phyloP scores from a whole-genome alignment of 2,888 invertebrate genomes.

The Lydus trimaculatus region DNA sequence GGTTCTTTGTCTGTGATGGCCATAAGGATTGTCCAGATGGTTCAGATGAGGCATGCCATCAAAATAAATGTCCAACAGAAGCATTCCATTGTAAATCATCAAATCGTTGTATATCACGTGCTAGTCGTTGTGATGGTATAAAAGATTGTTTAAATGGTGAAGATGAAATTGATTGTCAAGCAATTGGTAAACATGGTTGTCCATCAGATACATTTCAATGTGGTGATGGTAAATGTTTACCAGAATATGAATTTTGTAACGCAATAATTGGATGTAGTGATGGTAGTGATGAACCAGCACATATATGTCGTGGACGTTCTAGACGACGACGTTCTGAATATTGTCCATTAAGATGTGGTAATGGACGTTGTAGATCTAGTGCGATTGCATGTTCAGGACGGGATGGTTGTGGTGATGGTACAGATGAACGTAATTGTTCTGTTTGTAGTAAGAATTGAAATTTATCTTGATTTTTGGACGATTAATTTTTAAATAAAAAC shows the following conservation, averaged over 20 bases:
- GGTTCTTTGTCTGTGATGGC: conserved; percentile 93
- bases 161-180: conserved; percentile 61
- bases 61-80: conserved; percentile 72
- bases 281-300: conserved; percentile 88
- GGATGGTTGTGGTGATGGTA: conserved; percentile 91
- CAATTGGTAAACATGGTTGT: conserved; percentile 64
- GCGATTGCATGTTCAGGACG: conserved; percentile 90
- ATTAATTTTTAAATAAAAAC: not conserved
- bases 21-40: conserved; percentile 85
- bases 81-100: conserved; percentile 76
- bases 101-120: conserved; percentile 77
- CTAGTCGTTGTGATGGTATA: conserved; percentile 82
- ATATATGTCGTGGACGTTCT: conserved; percentile 72
- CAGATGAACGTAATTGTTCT: conserved; percentile 83
- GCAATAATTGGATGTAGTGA: conserved; percentile 83
- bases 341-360: conserved; percentile 86
- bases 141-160: conserved; percentile 77
- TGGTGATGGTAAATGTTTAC: conserved; percentile 84
- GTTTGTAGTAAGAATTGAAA: conserved; percentile 83
- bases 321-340: conserved; percentile 64
- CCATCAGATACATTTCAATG: conserved; percentile 86
- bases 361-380: conserved; percentile 87
- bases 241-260: conserved; percentile 92
- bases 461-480: not conserved
- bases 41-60: conserved; percentile 84